phyloP scores from a whole-genome alignment of 2,888 invertebrate species.

The Latrodectus elegans region DNA sequence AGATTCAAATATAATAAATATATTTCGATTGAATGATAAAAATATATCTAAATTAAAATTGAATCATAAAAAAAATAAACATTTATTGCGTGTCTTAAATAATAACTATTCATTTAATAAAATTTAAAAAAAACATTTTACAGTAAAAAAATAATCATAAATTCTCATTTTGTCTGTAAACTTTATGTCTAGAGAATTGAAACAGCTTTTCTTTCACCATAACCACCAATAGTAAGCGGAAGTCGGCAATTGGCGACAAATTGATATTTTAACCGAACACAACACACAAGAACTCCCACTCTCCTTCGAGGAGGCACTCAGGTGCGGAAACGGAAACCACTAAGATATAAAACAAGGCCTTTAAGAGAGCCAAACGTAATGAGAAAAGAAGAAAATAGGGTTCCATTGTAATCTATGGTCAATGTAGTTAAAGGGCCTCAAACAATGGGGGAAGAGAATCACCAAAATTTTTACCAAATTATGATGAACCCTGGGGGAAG shows the following conservation, averaged over 20 bases:
- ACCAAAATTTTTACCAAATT: constrained; percentile 58
- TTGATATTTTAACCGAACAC: constrained; percentile 3
- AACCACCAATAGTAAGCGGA: neutral
- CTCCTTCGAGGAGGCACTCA: neutral
- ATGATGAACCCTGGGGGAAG: constrained; percentile 45
- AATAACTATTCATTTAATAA: too few species aligned
- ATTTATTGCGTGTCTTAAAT: too few species aligned
- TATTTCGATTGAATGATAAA: too few species aligned
- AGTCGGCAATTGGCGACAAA: neutral
- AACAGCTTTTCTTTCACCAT: too few species aligned
- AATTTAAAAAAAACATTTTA: too few species aligned
- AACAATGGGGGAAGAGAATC: constrained; percentile 8
- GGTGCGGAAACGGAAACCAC: constrained; percentile 35
- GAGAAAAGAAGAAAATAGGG: neutral
- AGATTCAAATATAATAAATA: too few species aligned
- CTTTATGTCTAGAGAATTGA: too few species aligned
- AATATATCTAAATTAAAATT: too few species aligned
- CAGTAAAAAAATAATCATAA: too few species aligned
- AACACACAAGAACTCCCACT: neutral
- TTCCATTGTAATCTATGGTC: constrained; percentile 26
- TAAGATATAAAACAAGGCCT: constrained; percentile 23
- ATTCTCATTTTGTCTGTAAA: too few species aligned
- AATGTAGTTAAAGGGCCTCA: constrained; percentile 5
- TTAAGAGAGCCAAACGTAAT: neutral
- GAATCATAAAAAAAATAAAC: too few species aligned